Evolutionary conservation across 2,797 vertebrate species (phyloP).

Genomic region (Micrastur ruficollis): DNA sequence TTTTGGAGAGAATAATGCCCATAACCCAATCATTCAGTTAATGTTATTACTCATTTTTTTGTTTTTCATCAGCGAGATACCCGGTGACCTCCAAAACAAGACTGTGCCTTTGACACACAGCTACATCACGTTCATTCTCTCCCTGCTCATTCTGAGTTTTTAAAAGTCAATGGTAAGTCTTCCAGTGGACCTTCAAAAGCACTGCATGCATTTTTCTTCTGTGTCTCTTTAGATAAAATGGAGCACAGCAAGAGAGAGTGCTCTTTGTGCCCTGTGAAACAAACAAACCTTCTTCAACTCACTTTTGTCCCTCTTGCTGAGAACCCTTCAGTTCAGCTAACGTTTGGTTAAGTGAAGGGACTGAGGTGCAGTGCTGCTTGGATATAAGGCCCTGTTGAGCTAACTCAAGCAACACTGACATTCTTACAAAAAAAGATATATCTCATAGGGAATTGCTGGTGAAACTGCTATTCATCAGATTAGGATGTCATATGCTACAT

Average conservation of each 20-base stretch:
- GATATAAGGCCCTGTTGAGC: neutral
- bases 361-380: neutral
- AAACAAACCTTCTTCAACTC: neutral
- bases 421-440: conserved; percentile 19
- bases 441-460: neutral
- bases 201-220: neutral
- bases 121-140: neutral
- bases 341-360: neutral
- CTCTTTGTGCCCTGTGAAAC: neutral
- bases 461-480: conserved; percentile 34
- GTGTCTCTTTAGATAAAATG: neutral
- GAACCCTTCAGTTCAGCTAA: neutral
- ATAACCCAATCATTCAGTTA: conserved; percentile 3
- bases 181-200: neutral
- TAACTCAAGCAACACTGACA: neutral
- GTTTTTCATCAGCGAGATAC: neutral
- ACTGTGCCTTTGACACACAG: neutral
- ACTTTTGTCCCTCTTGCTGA: neutral
- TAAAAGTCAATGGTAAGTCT: neutral
- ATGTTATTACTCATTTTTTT: conserved; percentile 23
- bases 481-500: conserved; percentile 35
- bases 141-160: neutral
- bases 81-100: neutral
- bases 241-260: neutral
- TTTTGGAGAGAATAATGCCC: neutral